These are phyloP conservation scores for Drosophila orosa DNA, from an alignment of 1,140 invertebrate genomes.

Conservation along the genomic window DNA sequence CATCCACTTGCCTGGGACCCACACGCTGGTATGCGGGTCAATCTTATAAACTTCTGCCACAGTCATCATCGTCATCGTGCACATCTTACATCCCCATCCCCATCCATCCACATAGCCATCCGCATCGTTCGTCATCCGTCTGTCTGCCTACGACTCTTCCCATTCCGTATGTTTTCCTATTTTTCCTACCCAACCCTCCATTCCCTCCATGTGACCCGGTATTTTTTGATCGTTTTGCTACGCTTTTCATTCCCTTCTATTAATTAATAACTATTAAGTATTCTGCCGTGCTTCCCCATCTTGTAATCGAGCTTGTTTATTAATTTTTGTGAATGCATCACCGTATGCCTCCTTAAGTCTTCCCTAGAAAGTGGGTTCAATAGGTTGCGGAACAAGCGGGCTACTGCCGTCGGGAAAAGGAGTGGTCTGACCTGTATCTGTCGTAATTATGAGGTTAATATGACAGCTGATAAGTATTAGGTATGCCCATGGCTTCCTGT, in stretches of 20 bases:
- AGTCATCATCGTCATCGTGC: conserved; percentile 49
- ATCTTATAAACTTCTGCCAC: conserved; percentile 66
- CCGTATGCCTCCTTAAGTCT: conserved; percentile 4
- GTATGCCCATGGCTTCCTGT: conserved; percentile 16
- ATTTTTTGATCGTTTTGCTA: conserved; percentile 76
- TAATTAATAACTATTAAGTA: conserved; percentile 77
- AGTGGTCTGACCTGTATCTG: conserved; percentile 30
- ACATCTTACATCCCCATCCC: conserved; percentile 12
- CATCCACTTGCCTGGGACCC: conserved; percentile 38
- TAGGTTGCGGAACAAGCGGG: conserved; percentile 46
- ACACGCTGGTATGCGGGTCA: conserved; percentile 76
- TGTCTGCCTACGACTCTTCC: conserved; percentile 61
- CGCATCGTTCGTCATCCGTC: conserved; percentile 38
- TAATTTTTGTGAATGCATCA: conserved; percentile 38
- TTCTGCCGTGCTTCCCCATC: conserved; percentile 26
- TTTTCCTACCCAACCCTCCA: conserved; percentile 12
- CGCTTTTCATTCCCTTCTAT: conserved; percentile 75
- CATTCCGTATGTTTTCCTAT: conserved; percentile 12
- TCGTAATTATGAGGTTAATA: conserved; percentile 51
- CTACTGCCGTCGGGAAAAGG: conserved; percentile 9
- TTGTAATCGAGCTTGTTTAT: conserved; percentile 72
- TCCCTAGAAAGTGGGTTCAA: conserved; percentile 49
- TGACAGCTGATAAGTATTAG: conserved; percentile 43
- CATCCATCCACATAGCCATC: conserved; percentile 38
- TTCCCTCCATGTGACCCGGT: conserved; percentile 62